Evolutionary conservation across 2,888 invertebrate genomes (phyloP).

Genomic region (Mantis religiosa): DNA sequence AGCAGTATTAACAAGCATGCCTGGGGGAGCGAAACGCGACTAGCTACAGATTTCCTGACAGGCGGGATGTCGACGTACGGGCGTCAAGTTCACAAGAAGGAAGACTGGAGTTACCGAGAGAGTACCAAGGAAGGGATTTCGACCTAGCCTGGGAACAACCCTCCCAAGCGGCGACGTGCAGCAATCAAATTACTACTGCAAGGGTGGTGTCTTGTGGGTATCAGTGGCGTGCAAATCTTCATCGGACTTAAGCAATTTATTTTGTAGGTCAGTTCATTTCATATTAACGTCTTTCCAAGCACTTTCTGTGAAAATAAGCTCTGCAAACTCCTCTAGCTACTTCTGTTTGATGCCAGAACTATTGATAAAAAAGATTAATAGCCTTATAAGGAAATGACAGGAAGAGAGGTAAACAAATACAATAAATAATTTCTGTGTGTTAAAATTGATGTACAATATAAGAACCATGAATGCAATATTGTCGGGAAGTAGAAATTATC

Average conservation of each 20-base stretch:
- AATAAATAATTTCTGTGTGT: too few relatives aligned
- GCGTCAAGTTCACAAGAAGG: background rate
- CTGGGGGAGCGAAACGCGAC: background rate
- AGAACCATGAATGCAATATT: too few relatives aligned
- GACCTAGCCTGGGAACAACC: background rate
- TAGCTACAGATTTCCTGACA: background rate
- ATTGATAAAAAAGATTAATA: too few relatives aligned
- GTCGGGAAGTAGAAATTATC: too few relatives aligned
- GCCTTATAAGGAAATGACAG: too few relatives aligned
- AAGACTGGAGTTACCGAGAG: background rate
- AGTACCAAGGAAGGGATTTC: background rate
- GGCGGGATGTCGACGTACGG: background rate
- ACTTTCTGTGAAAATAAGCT: too few relatives aligned
- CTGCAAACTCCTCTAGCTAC: too few relatives aligned
- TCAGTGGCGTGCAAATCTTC: background rate
- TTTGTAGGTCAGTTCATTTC: too few relatives aligned
- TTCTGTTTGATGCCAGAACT: too few relatives aligned
- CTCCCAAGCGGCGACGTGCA: background rate
- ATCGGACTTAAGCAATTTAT: background rate
- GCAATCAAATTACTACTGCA: slow-evolving; percentile 5
- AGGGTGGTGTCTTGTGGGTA: background rate
- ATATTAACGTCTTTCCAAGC: too few relatives aligned
- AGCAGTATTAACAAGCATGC: background rate
- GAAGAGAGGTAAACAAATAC: too few relatives aligned
- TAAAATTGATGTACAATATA: too few relatives aligned